Conservation (phyloP, 2,888 invertebrate species). For the Meteorus colon region DNA sequence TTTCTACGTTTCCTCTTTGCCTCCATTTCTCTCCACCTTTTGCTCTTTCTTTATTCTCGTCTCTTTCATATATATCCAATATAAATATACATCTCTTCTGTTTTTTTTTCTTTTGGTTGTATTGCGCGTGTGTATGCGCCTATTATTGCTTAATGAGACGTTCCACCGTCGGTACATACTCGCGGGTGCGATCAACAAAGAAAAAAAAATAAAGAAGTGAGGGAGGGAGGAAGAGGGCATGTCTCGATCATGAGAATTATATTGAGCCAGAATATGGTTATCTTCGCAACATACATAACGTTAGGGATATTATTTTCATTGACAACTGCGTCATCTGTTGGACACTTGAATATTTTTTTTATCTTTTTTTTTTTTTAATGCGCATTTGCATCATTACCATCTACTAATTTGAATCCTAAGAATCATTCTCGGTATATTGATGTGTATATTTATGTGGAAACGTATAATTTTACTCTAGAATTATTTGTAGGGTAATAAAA, state of each 20-base stretch:
- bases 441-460: slow-evolving; percentile 10
- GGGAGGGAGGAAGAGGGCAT: neutral
- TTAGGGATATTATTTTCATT: slow-evolving; percentile 46
- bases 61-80: neutral
- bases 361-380: slow-evolving; percentile 34
- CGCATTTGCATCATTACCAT: neutral
- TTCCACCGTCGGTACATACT: slow-evolving; percentile 44
- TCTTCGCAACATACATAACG: slow-evolving; percentile 1
- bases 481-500: slow-evolving; percentile 7
- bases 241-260: slow-evolving; percentile 22
- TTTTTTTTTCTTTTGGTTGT: neutral
- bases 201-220: neutral
- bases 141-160: slow-evolving; percentile 57
- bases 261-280: slow-evolving; percentile 36
- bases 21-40: slow-evolving; percentile 35
- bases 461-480: neutral
- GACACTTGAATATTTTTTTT: slow-evolving; percentile 59
- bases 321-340: slow-evolving; percentile 63
- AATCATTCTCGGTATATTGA: slow-evolving; percentile 18
- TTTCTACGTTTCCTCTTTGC: slow-evolving; percentile 47
- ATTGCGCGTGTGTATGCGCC: slow-evolving; percentile 38
- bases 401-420: neutral
- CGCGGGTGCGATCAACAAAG: slow-evolving; percentile 49
- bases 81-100: slow-evolving; percentile 20
- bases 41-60: neutral